Percentiles rank a stretch among this genome's conserved stretches.
phyloP scores from a whole-genome alignment of 2,797 vertebrate species.

The Circus cinereus region DNA sequence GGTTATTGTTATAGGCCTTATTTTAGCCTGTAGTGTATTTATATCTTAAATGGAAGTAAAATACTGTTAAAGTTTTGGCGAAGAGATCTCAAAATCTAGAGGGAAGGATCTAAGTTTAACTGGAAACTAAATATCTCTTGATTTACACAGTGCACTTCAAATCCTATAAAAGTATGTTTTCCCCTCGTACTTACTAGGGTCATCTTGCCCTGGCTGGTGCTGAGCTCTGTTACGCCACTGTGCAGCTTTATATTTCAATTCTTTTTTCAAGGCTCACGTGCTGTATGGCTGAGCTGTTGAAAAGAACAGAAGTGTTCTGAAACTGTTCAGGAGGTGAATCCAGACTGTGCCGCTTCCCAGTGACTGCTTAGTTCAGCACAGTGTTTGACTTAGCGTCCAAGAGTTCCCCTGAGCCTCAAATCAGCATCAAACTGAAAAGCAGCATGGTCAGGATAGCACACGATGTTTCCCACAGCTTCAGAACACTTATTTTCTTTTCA shows the following conservation, averaged over 20 bases:
- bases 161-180: neutral
- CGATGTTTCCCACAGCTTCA: neutral
- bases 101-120: neutral
- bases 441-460: neutral
- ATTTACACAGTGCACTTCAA: neutral
- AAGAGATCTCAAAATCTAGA: neutral
- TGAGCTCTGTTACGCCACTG: neutral
- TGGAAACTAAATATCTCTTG: neutral
- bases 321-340: neutral
- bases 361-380: neutral
- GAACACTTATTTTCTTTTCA: constrained; percentile 38
- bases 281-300: neutral
- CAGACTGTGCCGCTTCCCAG: neutral
- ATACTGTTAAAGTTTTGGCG: neutral
- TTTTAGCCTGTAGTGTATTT: neutral
- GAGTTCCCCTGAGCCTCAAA: neutral
- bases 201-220: neutral
- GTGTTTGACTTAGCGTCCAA: neutral
- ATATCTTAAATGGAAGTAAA: neutral
- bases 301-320: neutral
- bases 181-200: neutral
- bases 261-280: neutral
- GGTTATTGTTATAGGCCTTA: neutral
- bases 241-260: neutral
- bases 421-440: constrained; percentile 17